These are phyloP conservation scores for Neoitamus cyanurus DNA, from an alignment of 2,888 invertebrate species.

Conservation along the genomic window DNA sequence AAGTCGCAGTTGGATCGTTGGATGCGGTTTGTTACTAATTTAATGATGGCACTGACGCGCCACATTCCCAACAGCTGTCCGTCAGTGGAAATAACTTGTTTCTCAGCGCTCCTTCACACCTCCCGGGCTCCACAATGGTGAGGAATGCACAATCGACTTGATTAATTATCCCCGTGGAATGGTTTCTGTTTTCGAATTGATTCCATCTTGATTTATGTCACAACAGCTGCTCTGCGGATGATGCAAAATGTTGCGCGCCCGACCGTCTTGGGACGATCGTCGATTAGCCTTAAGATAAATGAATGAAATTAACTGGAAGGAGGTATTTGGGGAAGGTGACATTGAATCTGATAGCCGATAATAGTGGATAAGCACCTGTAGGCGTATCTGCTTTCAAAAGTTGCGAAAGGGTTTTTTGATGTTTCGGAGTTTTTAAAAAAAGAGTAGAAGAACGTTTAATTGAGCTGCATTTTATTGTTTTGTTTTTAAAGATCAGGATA, in stretches of 20 bases:
- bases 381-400: neutral
- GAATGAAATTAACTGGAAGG: neutral
- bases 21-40: neutral
- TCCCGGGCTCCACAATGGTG: neutral
- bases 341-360: conserved; percentile 22
- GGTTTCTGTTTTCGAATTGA: neutral
- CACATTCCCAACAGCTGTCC: neutral
- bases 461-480: too few relatives aligned
- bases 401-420: too few relatives aligned
- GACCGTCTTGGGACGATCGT: conserved; percentile 12
- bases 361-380: neutral
- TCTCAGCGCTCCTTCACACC: neutral
- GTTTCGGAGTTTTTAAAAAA: too few relatives aligned
- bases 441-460: too few relatives aligned
- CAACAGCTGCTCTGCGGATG: neutral
- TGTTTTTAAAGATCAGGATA: too few relatives aligned
- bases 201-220: conserved; percentile 21
- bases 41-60: conserved; percentile 14
- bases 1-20: neutral
- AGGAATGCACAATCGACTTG: neutral
- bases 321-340: neutral
- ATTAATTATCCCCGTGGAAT: neutral
- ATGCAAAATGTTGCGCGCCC: neutral
- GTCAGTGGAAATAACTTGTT: neutral
- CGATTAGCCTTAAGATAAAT: conserved; percentile 3